Percentiles rank a stretch among this genome's conserved stretches.
Conservation (phyloP, 2,797 vertebrate genomes). For the Philypnodon macrostomus region DNA sequence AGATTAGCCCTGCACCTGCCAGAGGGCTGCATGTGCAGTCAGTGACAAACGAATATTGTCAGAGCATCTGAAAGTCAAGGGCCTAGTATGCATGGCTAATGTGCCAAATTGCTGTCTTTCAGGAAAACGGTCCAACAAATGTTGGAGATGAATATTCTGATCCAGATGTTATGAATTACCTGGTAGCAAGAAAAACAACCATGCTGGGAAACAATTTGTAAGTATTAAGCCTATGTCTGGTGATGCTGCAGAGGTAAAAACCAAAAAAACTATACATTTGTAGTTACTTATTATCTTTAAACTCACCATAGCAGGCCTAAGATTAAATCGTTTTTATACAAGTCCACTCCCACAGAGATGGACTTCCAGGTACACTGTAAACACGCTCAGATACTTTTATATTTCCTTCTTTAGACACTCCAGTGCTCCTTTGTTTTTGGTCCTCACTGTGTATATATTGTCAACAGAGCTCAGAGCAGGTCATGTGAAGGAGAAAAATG, state of each 20-base stretch:
- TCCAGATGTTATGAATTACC: conserved; percentile 84
- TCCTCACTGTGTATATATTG: conserved; percentile 33
- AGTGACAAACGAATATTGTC: neutral
- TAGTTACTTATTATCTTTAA: too few relatives aligned
- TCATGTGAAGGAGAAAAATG: conserved; percentile 22
- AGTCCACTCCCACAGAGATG: neutral
- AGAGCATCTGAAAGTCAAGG: neutral
- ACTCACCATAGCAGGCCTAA: too few relatives aligned
- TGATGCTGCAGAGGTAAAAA: neutral
- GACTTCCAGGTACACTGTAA: too few relatives aligned
- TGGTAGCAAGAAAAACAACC: conserved; percentile 88
- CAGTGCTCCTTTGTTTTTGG: conserved; percentile 37
- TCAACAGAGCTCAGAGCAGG: conserved; percentile 36
- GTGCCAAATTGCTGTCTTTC: conserved; percentile 37
- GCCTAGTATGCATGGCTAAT: conserved; percentile 8
- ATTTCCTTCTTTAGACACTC: conserved; percentile 36
- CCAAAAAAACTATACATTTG: too few relatives aligned
- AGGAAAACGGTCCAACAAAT: conserved; percentile 94
- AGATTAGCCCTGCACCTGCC: conserved; percentile 53
- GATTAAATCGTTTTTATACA: conserved; percentile 1
- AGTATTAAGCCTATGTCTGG: conserved; percentile 63
- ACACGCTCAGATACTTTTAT: neutral
- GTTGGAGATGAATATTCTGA: conserved; percentile 93
- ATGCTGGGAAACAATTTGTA: conserved; percentile 95
- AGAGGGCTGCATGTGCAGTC: conserved; percentile 33